A percentile compares a stretch with the other conserved stretches of the same genome.
Evolutionary conservation across 35 echinoderm and acorn worm genomes (phyloP).

Genomic region (Amphiura filiformis): DNA sequence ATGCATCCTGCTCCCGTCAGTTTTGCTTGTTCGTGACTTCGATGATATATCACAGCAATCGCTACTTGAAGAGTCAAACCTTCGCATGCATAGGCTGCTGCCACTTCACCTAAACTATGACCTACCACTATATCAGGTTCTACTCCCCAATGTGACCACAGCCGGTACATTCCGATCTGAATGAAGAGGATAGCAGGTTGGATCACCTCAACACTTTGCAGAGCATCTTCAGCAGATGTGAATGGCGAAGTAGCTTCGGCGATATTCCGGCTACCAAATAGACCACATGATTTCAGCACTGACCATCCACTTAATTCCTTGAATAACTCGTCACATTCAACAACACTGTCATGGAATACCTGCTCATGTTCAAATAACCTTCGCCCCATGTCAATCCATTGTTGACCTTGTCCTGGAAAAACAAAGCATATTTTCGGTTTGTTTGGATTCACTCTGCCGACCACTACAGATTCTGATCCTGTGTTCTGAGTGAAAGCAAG

Average conservation of each 20-base stretch:
- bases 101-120: slow-evolving; percentile 89
- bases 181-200: slow-evolving; percentile 89
- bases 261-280: not conserved
- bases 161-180: slow-evolving; percentile 63
- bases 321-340: slow-evolving; percentile 82
- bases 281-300: slow-evolving; percentile 41
- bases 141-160: slow-evolving; percentile 79
- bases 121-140: slow-evolving; percentile 78
- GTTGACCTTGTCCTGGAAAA: slow-evolving; percentile 96
- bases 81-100: slow-evolving; percentile 87
- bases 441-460: not conserved
- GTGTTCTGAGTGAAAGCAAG: slow-evolving; percentile 51
- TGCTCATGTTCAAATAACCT: slow-evolving; percentile 70
- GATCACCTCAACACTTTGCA: slow-evolving; percentile 53
- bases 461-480: slow-evolving; percentile 24
- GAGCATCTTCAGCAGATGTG: slow-evolving; percentile 1
- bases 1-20: slow-evolving; percentile 85
- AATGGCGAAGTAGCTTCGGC: not conserved
- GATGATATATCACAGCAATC: slow-evolving; percentile 71
- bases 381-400: slow-evolving; percentile 89
- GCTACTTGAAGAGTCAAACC: slow-evolving; percentile 88
- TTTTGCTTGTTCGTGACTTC: slow-evolving; percentile 78
- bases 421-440: slow-evolving; percentile 80
- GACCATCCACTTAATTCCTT: slow-evolving; percentile 89
- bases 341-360: slow-evolving; percentile 53